A percentile compares a stretch with the other conserved stretches of the same genome.
phyloP scores from a whole-genome alignment of 2,797 vertebrate genomes.

The Manis javanica region DNA sequence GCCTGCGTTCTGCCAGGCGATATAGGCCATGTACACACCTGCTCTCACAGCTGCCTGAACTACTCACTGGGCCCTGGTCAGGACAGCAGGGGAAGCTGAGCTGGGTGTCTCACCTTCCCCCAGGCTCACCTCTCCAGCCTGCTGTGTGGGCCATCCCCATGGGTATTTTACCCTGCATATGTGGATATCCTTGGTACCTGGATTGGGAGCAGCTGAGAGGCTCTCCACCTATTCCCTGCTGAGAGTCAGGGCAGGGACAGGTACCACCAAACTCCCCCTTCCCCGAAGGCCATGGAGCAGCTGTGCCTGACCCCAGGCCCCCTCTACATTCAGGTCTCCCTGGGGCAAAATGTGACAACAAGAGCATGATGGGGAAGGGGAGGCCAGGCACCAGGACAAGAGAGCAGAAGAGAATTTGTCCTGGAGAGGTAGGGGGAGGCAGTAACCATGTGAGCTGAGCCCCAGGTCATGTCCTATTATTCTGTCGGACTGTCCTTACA shows the following conservation, averaged over 20 bases:
- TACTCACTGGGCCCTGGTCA: not conserved
- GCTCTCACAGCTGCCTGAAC: not conserved
- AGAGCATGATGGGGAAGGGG: not conserved
- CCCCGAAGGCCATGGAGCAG: not conserved
- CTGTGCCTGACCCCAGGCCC: not conserved
- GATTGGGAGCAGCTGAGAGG: not conserved
- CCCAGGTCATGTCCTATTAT: not conserved
- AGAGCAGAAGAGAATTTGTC: not conserved
- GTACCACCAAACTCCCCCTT: not conserved
- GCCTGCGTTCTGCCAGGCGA: not conserved
- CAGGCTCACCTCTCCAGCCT: not conserved
- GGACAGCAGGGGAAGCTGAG: not conserved
- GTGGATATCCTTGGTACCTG: not conserved
- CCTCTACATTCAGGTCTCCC: not conserved
- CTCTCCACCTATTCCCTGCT: not conserved
- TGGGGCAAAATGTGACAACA: not conserved
- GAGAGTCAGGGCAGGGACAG: not conserved
- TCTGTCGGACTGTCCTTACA: not conserved
- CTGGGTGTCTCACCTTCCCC: not conserved
- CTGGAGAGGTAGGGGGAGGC: not conserved
- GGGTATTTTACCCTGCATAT: not conserved
- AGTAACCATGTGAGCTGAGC: not conserved
- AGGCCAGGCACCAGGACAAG: not conserved
- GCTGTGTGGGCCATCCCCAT: not conserved
- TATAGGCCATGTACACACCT: not conserved